Percentiles rank a stretch among this genome's conserved stretches.
These are phyloP conservation scores for Ceratoteleas bidentatus DNA, from an alignment of 1,140 invertebrate species.

Conservation along the genomic window DNA sequence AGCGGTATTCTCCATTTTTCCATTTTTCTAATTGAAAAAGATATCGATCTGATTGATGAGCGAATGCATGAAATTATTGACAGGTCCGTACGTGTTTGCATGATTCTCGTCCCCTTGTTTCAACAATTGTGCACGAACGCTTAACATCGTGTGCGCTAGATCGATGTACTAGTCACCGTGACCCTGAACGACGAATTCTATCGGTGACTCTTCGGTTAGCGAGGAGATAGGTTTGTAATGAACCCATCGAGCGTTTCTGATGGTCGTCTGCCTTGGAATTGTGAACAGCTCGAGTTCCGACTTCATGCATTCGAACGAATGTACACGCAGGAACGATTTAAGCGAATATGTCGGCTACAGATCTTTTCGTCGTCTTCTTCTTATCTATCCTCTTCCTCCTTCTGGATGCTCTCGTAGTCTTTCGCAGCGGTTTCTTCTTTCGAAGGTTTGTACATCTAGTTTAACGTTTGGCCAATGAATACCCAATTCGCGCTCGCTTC, in stretches of 20 bases:
- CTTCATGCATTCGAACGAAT: conserved; percentile 63
- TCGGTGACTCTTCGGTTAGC: conserved; percentile 73
- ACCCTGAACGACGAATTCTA: conserved; percentile 53
- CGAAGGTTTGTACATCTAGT: too few relatives aligned
- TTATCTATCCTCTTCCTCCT: not conserved
- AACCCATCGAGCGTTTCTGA: conserved; percentile 71
- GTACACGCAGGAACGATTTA: conserved; percentile 39
- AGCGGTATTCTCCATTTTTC: too few relatives aligned
- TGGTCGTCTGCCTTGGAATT: conserved; percentile 76
- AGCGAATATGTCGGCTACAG: conserved; percentile 24
- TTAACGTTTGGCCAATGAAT: not conserved
- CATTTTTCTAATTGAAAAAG: conserved; percentile 79
- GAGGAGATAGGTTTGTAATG: conserved; percentile 77
- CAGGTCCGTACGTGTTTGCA: conserved; percentile 18
- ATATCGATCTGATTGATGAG: conserved; percentile 72
- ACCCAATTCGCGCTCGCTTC: not conserved
- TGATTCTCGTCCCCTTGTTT: conserved; percentile 65
- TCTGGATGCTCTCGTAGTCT: not conserved
- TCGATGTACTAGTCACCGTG: not conserved
- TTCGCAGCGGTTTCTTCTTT: not conserved
- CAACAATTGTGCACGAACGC: conserved; percentile 33
- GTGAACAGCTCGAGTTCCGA: conserved; percentile 79
- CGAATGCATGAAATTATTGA: conserved; percentile 34
- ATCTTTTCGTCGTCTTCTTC: conserved; percentile 5
- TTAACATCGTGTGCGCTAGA: not conserved